Percentiles rank a stretch among this genome's conserved stretches.
phyloP scores from a whole-genome alignment of 1,140 invertebrate genomes.

The Pseudoatta argentina region DNA sequence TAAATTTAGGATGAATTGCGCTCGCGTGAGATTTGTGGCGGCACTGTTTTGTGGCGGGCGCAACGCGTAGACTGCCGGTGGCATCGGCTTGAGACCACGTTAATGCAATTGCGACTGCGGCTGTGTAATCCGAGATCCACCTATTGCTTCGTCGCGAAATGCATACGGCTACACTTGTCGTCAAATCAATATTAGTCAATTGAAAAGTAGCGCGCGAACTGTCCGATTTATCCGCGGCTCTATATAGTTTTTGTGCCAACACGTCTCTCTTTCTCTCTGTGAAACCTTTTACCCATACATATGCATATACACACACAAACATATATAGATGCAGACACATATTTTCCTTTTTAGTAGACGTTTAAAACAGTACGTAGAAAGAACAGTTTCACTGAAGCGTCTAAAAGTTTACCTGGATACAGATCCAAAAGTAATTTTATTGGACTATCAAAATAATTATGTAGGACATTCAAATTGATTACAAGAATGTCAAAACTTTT shows the following conservation, averaged over 20 bases:
- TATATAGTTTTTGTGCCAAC: constrained; percentile 10
- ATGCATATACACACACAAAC: neutral
- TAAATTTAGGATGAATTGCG: constrained; percentile 33
- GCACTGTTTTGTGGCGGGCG: constrained; percentile 54
- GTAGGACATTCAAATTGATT: too few species aligned
- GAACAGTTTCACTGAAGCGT: too few species aligned
- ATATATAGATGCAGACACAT: neutral
- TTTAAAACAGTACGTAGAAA: neutral
- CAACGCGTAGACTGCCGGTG: constrained; percentile 55
- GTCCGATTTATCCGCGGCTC: constrained; percentile 45
- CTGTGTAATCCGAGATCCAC: constrained; percentile 80
- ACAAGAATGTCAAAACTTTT: too few species aligned
- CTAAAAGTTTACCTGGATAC: too few species aligned
- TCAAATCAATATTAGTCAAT: constrained; percentile 60
- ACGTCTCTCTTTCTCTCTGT: too few species aligned
- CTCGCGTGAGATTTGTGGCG: constrained; percentile 66
- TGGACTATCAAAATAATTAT: too few species aligned
- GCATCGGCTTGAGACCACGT: constrained; percentile 75
- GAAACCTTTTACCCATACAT: neutral
- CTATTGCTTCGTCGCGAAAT: constrained; percentile 68
- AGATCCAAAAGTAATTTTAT: too few species aligned
- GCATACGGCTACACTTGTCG: constrained; percentile 51
- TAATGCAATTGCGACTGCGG: constrained; percentile 80
- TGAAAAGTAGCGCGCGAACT: constrained; percentile 62
- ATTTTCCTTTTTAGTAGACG: neutral